phyloP scores from a whole-genome alignment of 2,113 vertebrate species.

The Galeopterus variegatus region DNA sequence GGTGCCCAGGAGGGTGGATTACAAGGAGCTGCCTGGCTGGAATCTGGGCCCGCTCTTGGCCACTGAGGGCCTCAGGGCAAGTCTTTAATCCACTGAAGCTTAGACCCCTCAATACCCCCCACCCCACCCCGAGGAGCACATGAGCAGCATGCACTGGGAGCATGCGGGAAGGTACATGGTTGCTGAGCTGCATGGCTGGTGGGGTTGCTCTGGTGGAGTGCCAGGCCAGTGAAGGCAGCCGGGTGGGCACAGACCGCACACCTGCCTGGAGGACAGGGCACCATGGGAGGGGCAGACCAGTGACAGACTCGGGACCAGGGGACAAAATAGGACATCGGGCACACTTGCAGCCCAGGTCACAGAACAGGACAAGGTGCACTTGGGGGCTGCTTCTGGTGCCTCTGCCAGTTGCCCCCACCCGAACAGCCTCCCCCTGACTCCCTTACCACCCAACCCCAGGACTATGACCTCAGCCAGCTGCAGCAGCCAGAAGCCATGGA shows the following conservation, averaged over 20 bases:
- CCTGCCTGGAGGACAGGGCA: neutral
- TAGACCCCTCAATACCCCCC: neutral
- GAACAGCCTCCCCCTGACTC: neutral
- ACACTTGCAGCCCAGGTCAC: neutral
- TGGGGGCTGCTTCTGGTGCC: neutral
- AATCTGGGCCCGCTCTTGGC: accelerated
- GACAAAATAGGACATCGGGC: accelerated
- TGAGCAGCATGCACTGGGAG: neutral
- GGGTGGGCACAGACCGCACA: neutral
- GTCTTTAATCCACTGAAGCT: neutral
- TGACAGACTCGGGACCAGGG: too few species aligned
- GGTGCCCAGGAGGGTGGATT: accelerated
- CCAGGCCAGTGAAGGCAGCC: neutral
- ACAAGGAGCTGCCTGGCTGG: neutral
- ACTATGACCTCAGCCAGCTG: slow-evolving; percentile 98
- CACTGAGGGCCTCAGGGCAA: neutral
- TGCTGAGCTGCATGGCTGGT: neutral
- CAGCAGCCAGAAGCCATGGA: slow-evolving; percentile 98
- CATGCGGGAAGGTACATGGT: accelerated
- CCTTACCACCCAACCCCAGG: slow-evolving; percentile 87
- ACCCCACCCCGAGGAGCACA: neutral
- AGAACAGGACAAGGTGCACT: neutral
- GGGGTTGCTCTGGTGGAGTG: accelerated
- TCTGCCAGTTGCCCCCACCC: accelerated
- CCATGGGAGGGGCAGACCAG: neutral